Evolutionary conservation across 2,113 vertebrate species (phyloP).

Genomic region (Cisticola juncidis): DNA sequence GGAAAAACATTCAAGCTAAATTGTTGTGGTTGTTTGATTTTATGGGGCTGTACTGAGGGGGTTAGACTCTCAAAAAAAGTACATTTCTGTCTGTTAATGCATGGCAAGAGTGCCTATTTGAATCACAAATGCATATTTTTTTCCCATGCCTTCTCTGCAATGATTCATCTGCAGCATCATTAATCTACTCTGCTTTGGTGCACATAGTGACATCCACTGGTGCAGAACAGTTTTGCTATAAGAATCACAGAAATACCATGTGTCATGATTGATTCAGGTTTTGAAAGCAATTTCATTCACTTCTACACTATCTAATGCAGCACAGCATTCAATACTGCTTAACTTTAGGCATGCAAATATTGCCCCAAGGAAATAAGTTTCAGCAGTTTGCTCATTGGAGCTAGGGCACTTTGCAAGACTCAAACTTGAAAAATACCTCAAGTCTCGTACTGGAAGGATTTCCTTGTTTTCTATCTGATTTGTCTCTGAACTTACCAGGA

Average conservation of each 20-base stretch:
- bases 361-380: neutral
- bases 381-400: neutral
- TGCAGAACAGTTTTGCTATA: neutral
- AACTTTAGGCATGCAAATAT: neutral
- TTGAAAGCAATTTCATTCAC: neutral
- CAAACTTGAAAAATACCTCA: neutral
- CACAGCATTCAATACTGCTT: neutral
- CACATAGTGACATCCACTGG: slow-evolving; percentile 51
- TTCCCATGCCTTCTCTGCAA: neutral
- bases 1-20: neutral
- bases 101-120: neutral
- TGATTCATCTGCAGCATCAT: neutral
- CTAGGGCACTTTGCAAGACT: neutral
- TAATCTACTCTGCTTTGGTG: neutral
- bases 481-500: neutral
- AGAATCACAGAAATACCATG: neutral
- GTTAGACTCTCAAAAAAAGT: neutral
- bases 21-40: neutral
- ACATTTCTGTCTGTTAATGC: neutral
- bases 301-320: neutral
- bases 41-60: accelerated
- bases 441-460: neutral
- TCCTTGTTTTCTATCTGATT: neutral
- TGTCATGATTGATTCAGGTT: neutral
- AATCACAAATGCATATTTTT: neutral